Evolutionary conservation across 2,888 invertebrate genomes (phyloP).

Genomic region (Drosophila prostipennis): DNA sequence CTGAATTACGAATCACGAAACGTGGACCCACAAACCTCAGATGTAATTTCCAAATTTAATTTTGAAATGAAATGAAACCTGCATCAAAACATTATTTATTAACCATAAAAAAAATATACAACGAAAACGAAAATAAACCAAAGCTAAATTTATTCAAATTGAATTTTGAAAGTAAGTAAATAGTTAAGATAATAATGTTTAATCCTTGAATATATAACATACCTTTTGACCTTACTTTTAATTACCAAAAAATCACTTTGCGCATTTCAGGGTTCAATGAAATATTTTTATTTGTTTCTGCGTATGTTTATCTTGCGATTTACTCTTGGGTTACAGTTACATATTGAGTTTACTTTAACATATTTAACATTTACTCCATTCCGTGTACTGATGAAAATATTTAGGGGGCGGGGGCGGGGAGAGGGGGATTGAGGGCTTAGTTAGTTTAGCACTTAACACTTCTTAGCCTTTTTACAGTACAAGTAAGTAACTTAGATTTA

Average conservation of each 20-base stretch:
- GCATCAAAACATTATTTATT: constrained; percentile 23
- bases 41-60: constrained; percentile 32
- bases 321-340: constrained; percentile 36
- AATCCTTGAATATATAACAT: no score
- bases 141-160: background rate
- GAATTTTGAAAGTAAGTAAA: background rate
- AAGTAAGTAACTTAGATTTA: constrained; percentile 37
- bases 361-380: constrained; percentile 69
- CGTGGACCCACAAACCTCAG: background rate
- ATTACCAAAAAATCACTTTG: background rate
- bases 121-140: background rate
- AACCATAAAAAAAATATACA: constrained; percentile 8
- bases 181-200: no score
- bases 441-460: constrained; percentile 35
- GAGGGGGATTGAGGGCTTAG: background rate
- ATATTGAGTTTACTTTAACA: constrained; percentile 52
- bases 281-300: constrained; percentile 59
- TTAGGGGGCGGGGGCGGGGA: constrained; percentile 13
- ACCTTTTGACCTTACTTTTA: background rate
- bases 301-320: constrained; percentile 54
- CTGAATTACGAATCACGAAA: constrained; percentile 17
- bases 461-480: constrained; percentile 39
- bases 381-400: constrained; percentile 43
- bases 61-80: background rate
- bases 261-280: constrained; percentile 64